Percentiles rank a stretch among this genome's conserved stretches.
Evolutionary conservation across 2,888 invertebrate species (phyloP).

Genomic region (Acronicta aceris): DNA sequence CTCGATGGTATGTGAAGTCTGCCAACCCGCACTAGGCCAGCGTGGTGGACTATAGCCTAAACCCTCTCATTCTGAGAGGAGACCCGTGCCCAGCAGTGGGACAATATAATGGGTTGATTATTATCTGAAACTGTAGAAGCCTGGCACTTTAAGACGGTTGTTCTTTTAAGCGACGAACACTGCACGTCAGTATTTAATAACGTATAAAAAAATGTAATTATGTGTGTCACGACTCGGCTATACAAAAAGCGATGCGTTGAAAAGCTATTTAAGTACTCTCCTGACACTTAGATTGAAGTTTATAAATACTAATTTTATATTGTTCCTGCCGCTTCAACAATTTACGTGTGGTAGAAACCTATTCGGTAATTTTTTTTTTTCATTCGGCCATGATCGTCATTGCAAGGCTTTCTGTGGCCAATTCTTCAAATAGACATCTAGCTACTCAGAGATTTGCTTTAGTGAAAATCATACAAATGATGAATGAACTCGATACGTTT

Average conservation of each 20-base stretch:
- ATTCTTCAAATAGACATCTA: too few species aligned
- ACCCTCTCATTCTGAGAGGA: too few species aligned
- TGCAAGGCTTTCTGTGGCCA: too few species aligned
- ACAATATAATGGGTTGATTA: too few species aligned
- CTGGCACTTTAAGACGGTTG: slow-evolving; percentile 8
- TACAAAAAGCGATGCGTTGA: slow-evolving; percentile 39
- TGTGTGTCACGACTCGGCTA: slow-evolving; percentile 22
- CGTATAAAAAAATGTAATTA: slow-evolving; percentile 17
- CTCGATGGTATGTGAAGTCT: too few species aligned
- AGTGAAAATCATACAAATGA: background rate
- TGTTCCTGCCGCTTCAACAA: slow-evolving; percentile 4
- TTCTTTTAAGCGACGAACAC: slow-evolving; percentile 6
- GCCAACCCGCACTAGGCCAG: too few species aligned
- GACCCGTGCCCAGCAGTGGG: too few species aligned
- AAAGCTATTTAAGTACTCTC: slow-evolving; percentile 29
- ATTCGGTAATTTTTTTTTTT: too few species aligned
- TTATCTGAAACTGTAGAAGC: background rate
- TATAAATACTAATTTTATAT: slow-evolving; percentile 22
- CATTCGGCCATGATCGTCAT: too few species aligned
- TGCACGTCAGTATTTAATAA: slow-evolving; percentile 18
- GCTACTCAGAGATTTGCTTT: background rate
- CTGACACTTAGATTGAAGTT: slow-evolving; percentile 13
- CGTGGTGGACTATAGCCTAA: too few species aligned
- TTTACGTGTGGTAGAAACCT: too few species aligned
- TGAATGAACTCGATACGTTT: background rate